Base-by-base conservation (phyloP, 2,888 invertebrate genomes). In the Aphidoletes aphidimyza region DNA sequence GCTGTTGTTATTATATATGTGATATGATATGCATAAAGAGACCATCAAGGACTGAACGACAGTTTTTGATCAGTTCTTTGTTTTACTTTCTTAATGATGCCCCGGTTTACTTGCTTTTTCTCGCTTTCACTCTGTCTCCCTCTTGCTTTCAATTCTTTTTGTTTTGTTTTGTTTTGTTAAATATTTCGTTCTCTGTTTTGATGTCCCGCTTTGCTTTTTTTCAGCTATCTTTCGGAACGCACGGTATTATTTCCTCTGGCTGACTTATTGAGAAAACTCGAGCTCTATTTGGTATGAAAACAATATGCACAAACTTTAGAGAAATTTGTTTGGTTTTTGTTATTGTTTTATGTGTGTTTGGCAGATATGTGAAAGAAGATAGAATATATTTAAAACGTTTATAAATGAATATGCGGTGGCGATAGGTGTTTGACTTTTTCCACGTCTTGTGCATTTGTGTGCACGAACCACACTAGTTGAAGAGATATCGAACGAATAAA, bases 41-140 rank as follows among this genome's bases (percentile, higher is more conserved):
- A n/a, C n/a, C n/a, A n/a, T n/a, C n/a, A n/a, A 69, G 69, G 30
- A 69, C 34, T 69, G n/a, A 30, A 69, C 26, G 30, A 69, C 30
- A 69, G 30, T 69, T 69, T 69, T 69, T 34, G 69, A 69, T 69
- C 69, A 69, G 69, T 69, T 69, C 69, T 69, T 69, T 69, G 69
- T 69, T 69, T 69, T 69, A 30, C 69, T 69, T 69, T 69, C 69
- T 69, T 30, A 69, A 30, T 69, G 69, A 69, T 69, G 69, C 69
- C 3, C 69, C 30, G 69, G 8, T 69, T 34, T 69, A 30, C 69
- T 26, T 69, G 47, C 17, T 47, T 47, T 47, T 47, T 19, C 2
- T 47, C 17, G 8, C 9, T 54, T 0, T 54, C 54, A 8, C 22
- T 2, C 22, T 54, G 3, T 22, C 22, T 54, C 26, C 3, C 26